Evolutionary conservation across 2,888 invertebrate species (phyloP), one percentile per base, ranked within the genome.

Genomic region (Noctua janthe): DNA sequence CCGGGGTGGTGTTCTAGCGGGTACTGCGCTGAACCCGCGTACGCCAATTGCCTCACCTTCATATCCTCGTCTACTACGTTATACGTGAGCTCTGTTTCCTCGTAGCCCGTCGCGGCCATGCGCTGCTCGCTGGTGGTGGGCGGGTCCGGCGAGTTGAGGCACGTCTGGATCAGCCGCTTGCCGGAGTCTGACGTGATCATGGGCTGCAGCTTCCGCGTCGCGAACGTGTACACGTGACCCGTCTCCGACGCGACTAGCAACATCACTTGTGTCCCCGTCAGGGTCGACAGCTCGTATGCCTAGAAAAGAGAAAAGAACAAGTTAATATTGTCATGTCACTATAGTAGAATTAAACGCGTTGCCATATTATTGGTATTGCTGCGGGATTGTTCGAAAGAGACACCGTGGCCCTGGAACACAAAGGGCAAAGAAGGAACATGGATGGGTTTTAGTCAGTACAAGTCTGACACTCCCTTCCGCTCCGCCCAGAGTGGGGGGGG

Each of bases 221-320:
- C 99, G 97, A 99, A 99, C 86, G 99, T 99, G 97, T 99, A 99
- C 93, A 99, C 99, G 97, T 99, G 99, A 77, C 99, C 99, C 39
- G 99, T 99, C 97, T 99, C 99, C 88, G 99, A 99, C 84, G 99
- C 99, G 89, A 99, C 99, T 94, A 99, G 97, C 92, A 99, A 97
- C 99, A 99, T 99, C 95, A 99, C 99, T 97, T 99, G 99, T 59
- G 99, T 99, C 77, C 99, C 99, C 88, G 99, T 99, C 95, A 99
- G 97, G 90, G 99, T 99, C 84, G 99, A 99, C 93, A 99, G 97
- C 97, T 99, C 99, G 97, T 99, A 99, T 81, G 99, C 99, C 99
- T 99, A 98, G 17, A 94, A 95, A 90, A 88, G 82, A 93, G 71
- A 78, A 85, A 78, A 43, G 47, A 76, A 11, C 23, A 11, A n/a